These are phyloP conservation scores for Silurus asotus DNA, from an alignment of 2,113 vertebrate species.

Conservation along the genomic window DNA sequence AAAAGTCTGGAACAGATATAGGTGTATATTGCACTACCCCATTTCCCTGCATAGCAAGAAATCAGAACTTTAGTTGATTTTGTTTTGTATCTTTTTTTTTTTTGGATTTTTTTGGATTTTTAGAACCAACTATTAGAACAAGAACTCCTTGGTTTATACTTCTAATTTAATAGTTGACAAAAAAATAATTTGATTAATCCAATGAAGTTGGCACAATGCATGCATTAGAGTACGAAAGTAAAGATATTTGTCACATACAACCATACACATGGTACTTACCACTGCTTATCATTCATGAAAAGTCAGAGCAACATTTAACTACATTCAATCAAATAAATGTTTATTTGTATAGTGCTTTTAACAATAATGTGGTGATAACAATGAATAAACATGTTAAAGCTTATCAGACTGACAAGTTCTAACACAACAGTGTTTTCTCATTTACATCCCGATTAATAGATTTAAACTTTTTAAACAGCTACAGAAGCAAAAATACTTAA, in stretches of 20 bases:
- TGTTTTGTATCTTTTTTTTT: background rate
- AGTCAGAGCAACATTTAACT: conserved; percentile 8
- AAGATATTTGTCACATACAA: too few species aligned
- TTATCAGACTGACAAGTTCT: conserved; percentile 16
- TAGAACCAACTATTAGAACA: background rate
- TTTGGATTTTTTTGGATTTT: background rate
- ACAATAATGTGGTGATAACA: too few species aligned
- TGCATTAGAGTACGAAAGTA: conserved; percentile 6
- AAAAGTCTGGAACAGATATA: background rate
- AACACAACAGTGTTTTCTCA: background rate
- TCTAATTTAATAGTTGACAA: background rate
- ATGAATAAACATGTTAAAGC: background rate
- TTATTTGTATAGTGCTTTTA: too few species aligned
- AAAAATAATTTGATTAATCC: background rate
- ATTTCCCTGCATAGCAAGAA: background rate
- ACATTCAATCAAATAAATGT: too few species aligned
- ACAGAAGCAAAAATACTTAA: background rate
- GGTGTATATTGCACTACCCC: background rate
- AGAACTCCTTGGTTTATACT: background rate
- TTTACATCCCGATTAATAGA: background rate
- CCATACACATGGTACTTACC: background rate
- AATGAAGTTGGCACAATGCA: background rate
- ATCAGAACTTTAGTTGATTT: background rate
- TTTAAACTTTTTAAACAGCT: background rate
- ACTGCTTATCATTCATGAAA: background rate